These are phyloP conservation scores for Dione vanillae DNA, from an alignment of 2,888 invertebrate species.

Conservation along the genomic window DNA sequence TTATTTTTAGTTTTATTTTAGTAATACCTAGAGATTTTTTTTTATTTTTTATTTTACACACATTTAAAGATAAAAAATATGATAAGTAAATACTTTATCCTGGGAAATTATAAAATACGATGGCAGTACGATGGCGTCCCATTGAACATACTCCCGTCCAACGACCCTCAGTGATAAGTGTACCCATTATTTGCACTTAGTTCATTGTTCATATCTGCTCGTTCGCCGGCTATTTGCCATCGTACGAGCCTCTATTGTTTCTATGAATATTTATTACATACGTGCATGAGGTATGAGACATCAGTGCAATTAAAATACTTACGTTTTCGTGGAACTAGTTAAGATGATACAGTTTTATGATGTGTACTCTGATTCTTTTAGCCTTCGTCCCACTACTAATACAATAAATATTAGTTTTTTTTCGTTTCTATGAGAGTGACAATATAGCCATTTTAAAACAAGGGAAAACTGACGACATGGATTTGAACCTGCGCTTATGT, in stretches of 20 bases:
- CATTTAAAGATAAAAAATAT: too few relatives aligned
- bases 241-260: constrained; percentile 41
- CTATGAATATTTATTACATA: constrained; percentile 43
- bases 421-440: too few relatives aligned
- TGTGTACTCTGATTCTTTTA: not conserved
- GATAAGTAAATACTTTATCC: not conserved
- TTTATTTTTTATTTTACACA: not conserved
- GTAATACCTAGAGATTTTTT: too few relatives aligned
- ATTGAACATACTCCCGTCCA: constrained; percentile 33
- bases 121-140: constrained; percentile 26
- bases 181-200: constrained; percentile 67
- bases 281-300: constrained; percentile 5
- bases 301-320: not conserved
- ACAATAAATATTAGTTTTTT: too few relatives aligned
- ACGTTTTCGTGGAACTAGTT: not conserved
- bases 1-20: not conserved
- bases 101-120: constrained; percentile 10
- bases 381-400: too few relatives aligned
- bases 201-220: constrained; percentile 59
- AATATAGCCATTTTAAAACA: not conserved
- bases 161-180: constrained; percentile 47
- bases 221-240: constrained; percentile 57
- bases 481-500: not conserved
- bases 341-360: not conserved
- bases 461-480: too few relatives aligned